Evolutionary conservation across 2,113 vertebrate genomes (phyloP), one percentile per base, ranked within the genome.

Genomic region (Brachyhypopomus gauderio): DNA sequence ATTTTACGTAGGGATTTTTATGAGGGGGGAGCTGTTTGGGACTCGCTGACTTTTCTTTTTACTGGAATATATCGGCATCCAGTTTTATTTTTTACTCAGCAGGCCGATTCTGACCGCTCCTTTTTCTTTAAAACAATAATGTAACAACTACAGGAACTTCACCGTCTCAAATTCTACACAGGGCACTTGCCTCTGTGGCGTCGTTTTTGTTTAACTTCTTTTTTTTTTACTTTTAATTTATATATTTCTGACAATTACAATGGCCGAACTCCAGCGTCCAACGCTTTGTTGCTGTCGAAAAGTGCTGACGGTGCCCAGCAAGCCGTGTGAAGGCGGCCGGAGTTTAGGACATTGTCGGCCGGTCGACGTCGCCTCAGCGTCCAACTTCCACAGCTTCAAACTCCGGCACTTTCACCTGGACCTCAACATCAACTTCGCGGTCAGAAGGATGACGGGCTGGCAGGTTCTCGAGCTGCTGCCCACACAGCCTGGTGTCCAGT

Each of bases 271-370:
- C 60, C 87, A 87, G 83, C 83, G 89, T n/a, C 88, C 93, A 82
- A 92, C 94, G 25, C 90, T 95, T 23, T 97, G 96, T 89, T 96
- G 96, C 91, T 97, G 96, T 89, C 92, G 95, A 72, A 95, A 95
- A 83, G 90, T 92, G 75, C 89, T 91, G 20, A 87, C 91, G 1
- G 90, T 85, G 38, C 86, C 91, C 30, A 92, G 88, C 45, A 82
- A 83, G 72, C 78, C 83, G 63, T 36, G 91, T 86, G 27, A 88
- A 87, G 86, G 88, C 85, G 66, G 83, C 88, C 66, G 77, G 25
- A 83, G 86, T 86, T 85, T 90, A 85, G 87, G 88, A 82, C 87
- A 88, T 86, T 83, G 89, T 87, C 91, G 87, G 73, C 86, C 90
- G 17, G 92, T 94, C 80, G 96, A 97, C 85, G 93, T 96, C 78